A percentile compares a stretch with the other conserved stretches of the same genome.
Evolutionary conservation across 1,140 invertebrate species (phyloP).

Genomic region (Lycorma delicatula): DNA sequence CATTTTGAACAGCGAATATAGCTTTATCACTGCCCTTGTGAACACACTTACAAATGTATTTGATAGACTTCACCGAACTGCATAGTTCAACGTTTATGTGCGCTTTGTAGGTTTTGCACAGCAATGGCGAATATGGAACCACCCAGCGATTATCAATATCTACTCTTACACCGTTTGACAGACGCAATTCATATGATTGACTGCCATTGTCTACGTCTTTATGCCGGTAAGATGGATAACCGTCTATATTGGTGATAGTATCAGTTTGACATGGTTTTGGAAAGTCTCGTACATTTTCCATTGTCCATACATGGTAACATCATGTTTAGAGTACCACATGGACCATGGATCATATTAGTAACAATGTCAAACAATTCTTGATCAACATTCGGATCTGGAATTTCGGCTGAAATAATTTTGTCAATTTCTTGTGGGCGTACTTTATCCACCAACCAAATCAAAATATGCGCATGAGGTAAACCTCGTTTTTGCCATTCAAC

Average conservation of each 20-base stretch:
- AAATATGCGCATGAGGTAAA: constrained; percentile 37
- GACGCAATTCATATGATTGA: constrained; percentile 8
- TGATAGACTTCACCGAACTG: constrained; percentile 31
- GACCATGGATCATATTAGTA: constrained; percentile 46
- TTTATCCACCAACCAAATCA: constrained; percentile 38
- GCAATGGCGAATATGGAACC: constrained; percentile 36
- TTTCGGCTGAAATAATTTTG: constrained; percentile 44
- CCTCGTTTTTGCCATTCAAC: constrained; percentile 45
- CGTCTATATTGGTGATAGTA: constrained; percentile 31
- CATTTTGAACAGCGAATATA: constrained; percentile 28
- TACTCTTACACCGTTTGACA: neutral
- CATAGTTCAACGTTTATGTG: constrained; percentile 38
- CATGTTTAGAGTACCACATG: constrained; percentile 41
- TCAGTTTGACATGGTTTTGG: constrained; percentile 30
- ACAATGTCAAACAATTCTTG: constrained; percentile 37
- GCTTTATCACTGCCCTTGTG: constrained; percentile 39
- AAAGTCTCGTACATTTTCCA: constrained; percentile 41
- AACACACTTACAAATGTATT: constrained; percentile 39
- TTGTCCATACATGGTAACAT: constrained; percentile 42
- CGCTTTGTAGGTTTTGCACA: constrained; percentile 33
- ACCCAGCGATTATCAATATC: constrained; percentile 36
- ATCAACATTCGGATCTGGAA: constrained; percentile 41
- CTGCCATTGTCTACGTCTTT: constrained; percentile 17
- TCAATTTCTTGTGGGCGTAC: constrained; percentile 36
- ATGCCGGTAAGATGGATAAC: constrained; percentile 35